Percentiles rank a stretch among this genome's conserved stretches.
phyloP scores from a whole-genome alignment of 2,888 invertebrate species.

The Lottia gigantea region DNA sequence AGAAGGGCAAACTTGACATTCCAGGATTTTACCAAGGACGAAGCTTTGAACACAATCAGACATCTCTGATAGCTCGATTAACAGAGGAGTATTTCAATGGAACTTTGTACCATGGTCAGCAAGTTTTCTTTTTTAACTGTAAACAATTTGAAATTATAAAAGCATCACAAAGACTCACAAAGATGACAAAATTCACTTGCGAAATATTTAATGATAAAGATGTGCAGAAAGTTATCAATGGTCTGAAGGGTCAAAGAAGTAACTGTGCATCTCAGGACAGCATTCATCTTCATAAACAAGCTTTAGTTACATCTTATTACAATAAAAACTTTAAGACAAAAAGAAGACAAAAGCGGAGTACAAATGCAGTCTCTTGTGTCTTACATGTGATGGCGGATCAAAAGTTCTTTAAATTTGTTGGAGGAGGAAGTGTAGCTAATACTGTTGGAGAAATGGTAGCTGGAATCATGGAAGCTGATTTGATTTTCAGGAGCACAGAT shows the following conservation, averaged over 20 bases:
- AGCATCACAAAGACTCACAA: background rate
- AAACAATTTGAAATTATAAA: background rate
- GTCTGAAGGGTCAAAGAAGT: background rate
- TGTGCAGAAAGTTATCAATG: background rate
- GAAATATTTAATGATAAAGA: background rate
- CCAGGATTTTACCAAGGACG: background rate
- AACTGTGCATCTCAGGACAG: background rate
- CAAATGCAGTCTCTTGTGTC: constrained; percentile 32
- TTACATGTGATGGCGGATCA: constrained; percentile 61
- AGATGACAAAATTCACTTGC: background rate
- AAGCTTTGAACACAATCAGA: background rate
- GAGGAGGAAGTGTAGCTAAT: constrained; percentile 30
- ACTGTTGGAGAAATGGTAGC: constrained; percentile 51
- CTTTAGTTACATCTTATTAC: background rate
- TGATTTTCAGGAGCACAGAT: constrained; percentile 58
- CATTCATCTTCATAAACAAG: background rate
- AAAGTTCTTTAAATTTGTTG: constrained; percentile 48
- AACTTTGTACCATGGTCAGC: background rate
- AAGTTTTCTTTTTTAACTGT: background rate
- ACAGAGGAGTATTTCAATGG: background rate
- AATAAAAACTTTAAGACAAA: background rate
- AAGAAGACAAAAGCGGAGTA: background rate
- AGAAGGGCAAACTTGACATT: background rate
- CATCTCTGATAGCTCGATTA: background rate
- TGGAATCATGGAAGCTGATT: constrained; percentile 52